A percentile compares a stretch with the other conserved stretches of the same genome.
These are phyloP conservation scores for Amphimallon solstitiale DNA, from an alignment of 2,888 invertebrate genomes.

Conservation along the genomic window DNA sequence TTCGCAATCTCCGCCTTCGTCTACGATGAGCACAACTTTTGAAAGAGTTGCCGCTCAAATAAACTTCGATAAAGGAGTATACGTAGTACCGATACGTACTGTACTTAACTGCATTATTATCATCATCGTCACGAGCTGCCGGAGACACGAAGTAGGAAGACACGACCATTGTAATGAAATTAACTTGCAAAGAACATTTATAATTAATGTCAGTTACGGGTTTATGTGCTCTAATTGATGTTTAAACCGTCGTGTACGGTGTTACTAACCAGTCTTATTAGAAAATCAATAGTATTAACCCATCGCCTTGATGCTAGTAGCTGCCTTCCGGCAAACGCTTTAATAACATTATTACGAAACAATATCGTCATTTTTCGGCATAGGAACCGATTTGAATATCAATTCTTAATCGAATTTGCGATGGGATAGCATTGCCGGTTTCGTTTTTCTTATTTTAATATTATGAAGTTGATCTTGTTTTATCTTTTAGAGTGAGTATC, in stretches of 20 bases:
- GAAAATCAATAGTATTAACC: slow-evolving; percentile 3
- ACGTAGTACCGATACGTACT: background rate
- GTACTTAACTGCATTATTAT: slow-evolving; percentile 16
- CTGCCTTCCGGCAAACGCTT: too few relatives aligned
- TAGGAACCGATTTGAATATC: too few relatives aligned
- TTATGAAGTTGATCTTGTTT: too few relatives aligned
- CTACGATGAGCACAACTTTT: background rate
- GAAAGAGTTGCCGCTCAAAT: background rate
- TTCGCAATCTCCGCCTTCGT: background rate
- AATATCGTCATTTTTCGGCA: too few relatives aligned
- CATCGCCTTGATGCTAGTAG: too few relatives aligned
- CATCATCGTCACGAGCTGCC: background rate
- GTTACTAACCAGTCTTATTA: slow-evolving; percentile 8
- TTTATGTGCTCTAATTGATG: slow-evolving; percentile 15
- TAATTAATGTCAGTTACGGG: slow-evolving; percentile 21
- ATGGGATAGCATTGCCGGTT: too few relatives aligned
- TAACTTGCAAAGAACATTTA: slow-evolving; percentile 9
- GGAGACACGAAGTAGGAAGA: background rate
- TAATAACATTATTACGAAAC: too few relatives aligned
- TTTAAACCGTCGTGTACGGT: background rate
- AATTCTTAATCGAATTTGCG: too few relatives aligned
- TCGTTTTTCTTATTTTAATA: too few relatives aligned
- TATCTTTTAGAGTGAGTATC: too few relatives aligned
- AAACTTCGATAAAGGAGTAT: background rate
- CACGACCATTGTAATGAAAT: slow-evolving; percentile 7